These are phyloP conservation scores for Catharus minimus DNA, from an alignment of 2,113 vertebrate genomes.

Conservation along the genomic window DNA sequence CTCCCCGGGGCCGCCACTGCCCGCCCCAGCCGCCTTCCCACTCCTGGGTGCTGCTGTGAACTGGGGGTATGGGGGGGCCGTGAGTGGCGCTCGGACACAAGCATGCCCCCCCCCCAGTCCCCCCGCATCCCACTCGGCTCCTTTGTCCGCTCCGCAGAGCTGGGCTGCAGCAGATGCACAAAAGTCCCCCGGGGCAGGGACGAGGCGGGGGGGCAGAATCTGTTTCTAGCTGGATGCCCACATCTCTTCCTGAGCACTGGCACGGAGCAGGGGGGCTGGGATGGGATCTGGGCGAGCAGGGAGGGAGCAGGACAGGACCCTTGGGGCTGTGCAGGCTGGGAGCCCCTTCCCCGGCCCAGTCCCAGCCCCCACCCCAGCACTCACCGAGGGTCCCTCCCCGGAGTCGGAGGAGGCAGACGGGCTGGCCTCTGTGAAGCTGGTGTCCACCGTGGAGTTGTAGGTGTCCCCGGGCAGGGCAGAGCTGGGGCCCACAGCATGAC, in stretches of 20 bases:
- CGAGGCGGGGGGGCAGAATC: neutral
- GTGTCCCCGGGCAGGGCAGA: constrained; percentile 90
- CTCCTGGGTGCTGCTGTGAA: constrained; percentile 69
- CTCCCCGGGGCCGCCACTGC: neutral
- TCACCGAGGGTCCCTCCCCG: constrained; percentile 78
- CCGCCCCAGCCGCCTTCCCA: constrained; percentile 32
- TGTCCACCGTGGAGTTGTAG: constrained; percentile 86
- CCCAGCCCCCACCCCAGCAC: neutral
- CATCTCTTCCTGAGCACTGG: neutral
- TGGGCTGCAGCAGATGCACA: neutral
- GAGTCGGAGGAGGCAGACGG: constrained; percentile 67
- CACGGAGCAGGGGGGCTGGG: neutral
- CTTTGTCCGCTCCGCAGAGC: neutral
- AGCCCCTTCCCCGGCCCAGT: neutral
- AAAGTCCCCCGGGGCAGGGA: neutral
- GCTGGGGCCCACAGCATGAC: constrained; percentile 83
- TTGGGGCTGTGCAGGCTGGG: neutral
- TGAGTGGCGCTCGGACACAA: neutral
- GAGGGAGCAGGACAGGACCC: neutral
- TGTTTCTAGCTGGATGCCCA: neutral
- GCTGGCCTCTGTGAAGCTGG: constrained; percentile 76
- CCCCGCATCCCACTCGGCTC: neutral
- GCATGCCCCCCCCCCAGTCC: neutral
- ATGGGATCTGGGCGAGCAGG: neutral
- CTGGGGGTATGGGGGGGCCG: constrained; percentile 12